Base-by-base conservation (phyloP, 2,797 vertebrate genomes). In the Schizopygopsis pylzovi region DNA sequence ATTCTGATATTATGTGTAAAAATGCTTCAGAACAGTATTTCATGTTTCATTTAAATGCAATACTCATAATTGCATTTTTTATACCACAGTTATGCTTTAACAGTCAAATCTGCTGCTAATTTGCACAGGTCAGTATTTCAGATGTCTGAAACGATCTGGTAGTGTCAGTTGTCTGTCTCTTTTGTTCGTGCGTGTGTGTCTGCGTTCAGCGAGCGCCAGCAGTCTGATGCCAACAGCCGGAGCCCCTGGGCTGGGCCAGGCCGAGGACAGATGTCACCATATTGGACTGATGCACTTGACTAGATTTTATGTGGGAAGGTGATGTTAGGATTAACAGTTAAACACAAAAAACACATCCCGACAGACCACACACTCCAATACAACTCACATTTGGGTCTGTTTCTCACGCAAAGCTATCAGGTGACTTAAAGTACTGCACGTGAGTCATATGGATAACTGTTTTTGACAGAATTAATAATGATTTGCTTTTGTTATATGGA, bases 231-330 rank as follows among this genome's bases (percentile, higher is more conserved):
- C 41, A 3, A 85, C 89, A 65, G 33, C 59, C 39, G 71, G 80
- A 94, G 94, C 97, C 97, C 97, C 97, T 97, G 96, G 93, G 54
- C 76, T 22, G 76, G 49, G 93, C 65, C 86, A 65, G 94, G 93
- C 90, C 88, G 92, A 91, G 93, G 92, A 95, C 97, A 97, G 97
- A 97, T 95, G 96, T 95, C 95, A 94, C 95, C 97, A 97, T 97
- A 96, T 97, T 97, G 97, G 94, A 95, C 95, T 92, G 95, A 95
- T 95, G 93, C 96, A 96, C 96, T 97, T 94, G 94, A 97, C 95
- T 97, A 95, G 96, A 84, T 95, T 92, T 89, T 81, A 92, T 70
- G 95, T 91, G 89, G 90, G 91, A 95, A 97, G 96, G 96, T 97
- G 93, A 93, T 90, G 91, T 25, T 92, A 93, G 94, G 92, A 94